Evolutionary conservation across 1,140 invertebrate genomes (phyloP).

Genomic region (fruit fly (Drosophila melanogaster)): Release_6_plus_ISO1_MT NT_037436.4:5754001-5754500

Average conservation of each 20-base stretch:
- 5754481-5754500: conserved; percentile 20
- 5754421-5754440: conserved; percentile 22
- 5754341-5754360: conserved; percentile 52
- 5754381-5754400: conserved; percentile 37
- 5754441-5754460: conserved; percentile 26
- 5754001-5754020: neutral
- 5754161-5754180: conserved; percentile 40
- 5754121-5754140: conserved; percentile 26
- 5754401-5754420: conserved; percentile 32
- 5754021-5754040: too few relatives aligned
- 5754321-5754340: conserved; percentile 21
- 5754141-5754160: conserved; percentile 22
- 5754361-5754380: conserved; percentile 38
- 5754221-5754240: conserved; percentile 59
- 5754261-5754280: conserved; percentile 30
- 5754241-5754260: conserved; percentile 46
- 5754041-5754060: neutral
- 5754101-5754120: conserved; percentile 10
- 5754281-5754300: conserved; percentile 35
- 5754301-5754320: conserved; percentile 30
- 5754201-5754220: conserved; percentile 74
- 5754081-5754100: neutral
- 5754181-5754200: conserved; percentile 80
- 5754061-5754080: neutral
- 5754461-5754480: conserved; percentile 12